Base-by-base conservation (phyloP, 92 coral and sea anemone species). In the Epizoanthus scotinus region DNA sequence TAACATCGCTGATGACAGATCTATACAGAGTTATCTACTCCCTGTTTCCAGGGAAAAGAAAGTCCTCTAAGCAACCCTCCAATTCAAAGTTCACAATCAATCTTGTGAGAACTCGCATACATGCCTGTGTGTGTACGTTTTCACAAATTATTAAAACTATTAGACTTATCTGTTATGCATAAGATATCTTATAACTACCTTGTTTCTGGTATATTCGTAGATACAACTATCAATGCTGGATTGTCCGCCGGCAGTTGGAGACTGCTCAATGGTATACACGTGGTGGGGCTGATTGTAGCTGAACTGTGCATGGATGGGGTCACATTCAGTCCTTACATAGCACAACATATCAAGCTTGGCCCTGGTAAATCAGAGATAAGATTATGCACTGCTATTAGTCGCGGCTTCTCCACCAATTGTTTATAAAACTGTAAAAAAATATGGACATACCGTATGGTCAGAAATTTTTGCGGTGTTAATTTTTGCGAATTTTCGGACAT, bases 211-310 rank as follows among this genome's bases (percentile, higher is more conserved):
- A 75, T 93, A 90, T 77, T 92, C 95, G 69, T 95, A 95, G 61
- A 95, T 89, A 74, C 98, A 95, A 65, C 94, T 92, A 57, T 95
- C 98, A 84, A 95, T 79, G 68, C 95, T 95, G 42, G 88, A 70
- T 19, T 88, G 92, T 38, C 87, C 94, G 20, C 89, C 91, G 20
- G 73, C 40, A 31, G 90, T 82, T 56, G 92, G 74, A 2, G 95
- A 95, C 84, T 92, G 93, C 72, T 95, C 98, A 50, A 93, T 84
- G 36, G 97, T 92, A 40, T 84, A 93, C 14, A 95, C 90, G 73
- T 90, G 95, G 52, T 95, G 92, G 6, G 97, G 97, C 83, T 95
- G 97, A 67, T 93, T 89, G 44, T 75, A 84, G 78, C 98, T 94
- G 77, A 75, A 95, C 21, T 90, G 72, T n/a, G 89, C 93, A 70